Percentiles rank a stretch among this genome's conserved stretches.
These are phyloP conservation scores for Poeciliopsis occidentalis DNA, from an alignment of 2,113 vertebrate genomes.

Conservation along the genomic window DNA sequence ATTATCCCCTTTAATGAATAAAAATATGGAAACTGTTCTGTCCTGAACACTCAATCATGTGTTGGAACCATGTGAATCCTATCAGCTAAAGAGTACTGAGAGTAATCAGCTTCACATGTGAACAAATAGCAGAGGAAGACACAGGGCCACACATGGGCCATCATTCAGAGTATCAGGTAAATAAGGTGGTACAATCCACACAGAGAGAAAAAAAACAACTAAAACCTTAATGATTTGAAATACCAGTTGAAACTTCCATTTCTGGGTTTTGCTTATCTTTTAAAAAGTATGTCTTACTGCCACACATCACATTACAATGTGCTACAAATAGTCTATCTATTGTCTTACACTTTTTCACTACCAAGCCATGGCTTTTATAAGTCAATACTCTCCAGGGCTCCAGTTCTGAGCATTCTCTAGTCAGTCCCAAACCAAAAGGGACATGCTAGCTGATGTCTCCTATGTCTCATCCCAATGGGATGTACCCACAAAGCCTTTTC, in stretches of 20 bases:
- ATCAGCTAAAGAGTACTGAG: constrained; percentile 17
- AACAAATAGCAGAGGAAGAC: constrained; percentile 6
- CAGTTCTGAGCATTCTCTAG: background rate
- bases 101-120: background rate
- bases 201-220: no score
- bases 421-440: background rate
- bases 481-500: no score
- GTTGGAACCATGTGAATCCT: constrained; percentile 39
- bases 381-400: no score
- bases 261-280: constrained; percentile 13
- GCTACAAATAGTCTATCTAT: background rate
- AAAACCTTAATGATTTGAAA: constrained; percentile 5
- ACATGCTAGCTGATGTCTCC: background rate
- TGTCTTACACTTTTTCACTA: background rate
- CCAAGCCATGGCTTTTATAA: background rate
- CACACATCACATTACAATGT: background rate
- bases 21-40: constrained; percentile 46
- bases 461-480: background rate
- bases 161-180: constrained; percentile 3
- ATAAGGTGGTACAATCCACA: constrained; percentile 11
- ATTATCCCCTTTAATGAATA: constrained; percentile 56
- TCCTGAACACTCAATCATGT: constrained; percentile 17
- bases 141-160: background rate
- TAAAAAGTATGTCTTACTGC: constrained; percentile 22
- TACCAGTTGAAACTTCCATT: constrained; percentile 19